A percentile compares a stretch with the other conserved stretches of the same genome.
Evolutionary conservation across 2,797 vertebrate species (phyloP).

Genomic region (Notamacropus eugenii): DNA sequence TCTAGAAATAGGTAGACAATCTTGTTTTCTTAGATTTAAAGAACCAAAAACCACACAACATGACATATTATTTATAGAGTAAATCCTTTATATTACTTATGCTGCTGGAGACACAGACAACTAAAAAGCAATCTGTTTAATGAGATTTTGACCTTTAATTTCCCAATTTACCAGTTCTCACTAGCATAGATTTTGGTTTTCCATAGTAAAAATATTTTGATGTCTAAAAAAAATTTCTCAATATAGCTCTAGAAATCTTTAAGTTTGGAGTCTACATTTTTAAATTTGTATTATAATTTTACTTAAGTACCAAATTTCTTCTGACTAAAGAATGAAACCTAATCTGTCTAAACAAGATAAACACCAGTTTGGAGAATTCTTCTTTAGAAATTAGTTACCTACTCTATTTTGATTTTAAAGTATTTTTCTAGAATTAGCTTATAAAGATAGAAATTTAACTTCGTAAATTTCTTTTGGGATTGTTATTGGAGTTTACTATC

Average conservation of each 20-base stretch:
- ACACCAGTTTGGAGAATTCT: conserved; percentile 10
- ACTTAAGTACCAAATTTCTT: conserved; percentile 34
- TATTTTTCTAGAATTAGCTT: not conserved
- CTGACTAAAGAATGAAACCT: conserved; percentile 39
- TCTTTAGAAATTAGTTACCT: conserved; percentile 19
- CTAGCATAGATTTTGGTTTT: not conserved
- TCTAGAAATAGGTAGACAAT: conserved; percentile 27
- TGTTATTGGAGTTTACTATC: not conserved
- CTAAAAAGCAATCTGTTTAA: conserved; percentile 37
- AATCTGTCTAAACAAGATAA: conserved; percentile 24
- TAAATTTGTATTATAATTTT: conserved; percentile 32
- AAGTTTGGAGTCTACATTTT: conserved; percentile 4
- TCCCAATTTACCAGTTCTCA: conserved; percentile 52
- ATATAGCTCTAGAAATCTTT: not conserved
- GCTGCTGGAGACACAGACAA: not conserved
- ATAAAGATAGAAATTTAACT: not conserved
- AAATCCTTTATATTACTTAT: conserved; percentile 26
- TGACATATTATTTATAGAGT: conserved; percentile 26
- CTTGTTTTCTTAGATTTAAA: conserved; percentile 32
- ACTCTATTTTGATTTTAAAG: not conserved
- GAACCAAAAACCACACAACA: conserved; percentile 36
- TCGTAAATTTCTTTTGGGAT: not conserved
- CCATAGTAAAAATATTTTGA: conserved; percentile 54
- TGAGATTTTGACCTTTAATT: conserved; percentile 39
- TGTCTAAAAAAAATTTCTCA: conserved; percentile 11